These are phyloP conservation scores for Electrophaes corylata DNA, from an alignment of 2,888 invertebrate species.

Conservation along the genomic window DNA sequence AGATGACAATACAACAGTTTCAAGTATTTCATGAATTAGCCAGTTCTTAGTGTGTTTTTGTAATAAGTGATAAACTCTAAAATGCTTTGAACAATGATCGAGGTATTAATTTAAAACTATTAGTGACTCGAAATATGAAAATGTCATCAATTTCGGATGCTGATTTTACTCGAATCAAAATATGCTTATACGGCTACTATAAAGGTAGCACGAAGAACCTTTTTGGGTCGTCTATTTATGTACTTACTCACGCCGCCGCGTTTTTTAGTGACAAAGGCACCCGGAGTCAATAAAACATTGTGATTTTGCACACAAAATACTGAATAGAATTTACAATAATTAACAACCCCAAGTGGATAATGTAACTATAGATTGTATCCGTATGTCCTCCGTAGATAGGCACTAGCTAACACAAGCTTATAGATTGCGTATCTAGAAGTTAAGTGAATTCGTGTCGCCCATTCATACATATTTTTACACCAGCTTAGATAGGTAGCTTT, in stretches of 20 bases:
- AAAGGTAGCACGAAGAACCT: not conserved
- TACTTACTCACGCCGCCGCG: not conserved
- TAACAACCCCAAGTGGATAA: not conserved
- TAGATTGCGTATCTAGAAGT: slow-evolving; percentile 42
- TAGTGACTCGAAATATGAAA: not conserved
- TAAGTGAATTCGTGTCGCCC: slow-evolving; percentile 48
- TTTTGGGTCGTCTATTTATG: not conserved
- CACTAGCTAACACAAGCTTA: slow-evolving; percentile 41
- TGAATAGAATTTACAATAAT: not conserved
- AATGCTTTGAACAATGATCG: no score
- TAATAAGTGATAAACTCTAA: not conserved
- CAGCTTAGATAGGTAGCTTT: slow-evolving; percentile 75
- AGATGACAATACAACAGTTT: not conserved
- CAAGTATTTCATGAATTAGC: not conserved
- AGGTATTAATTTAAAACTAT: no score
- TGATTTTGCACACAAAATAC: not conserved
- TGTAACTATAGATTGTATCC: slow-evolving; percentile 2
- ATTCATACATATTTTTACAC: slow-evolving; percentile 64
- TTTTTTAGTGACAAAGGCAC: not conserved
- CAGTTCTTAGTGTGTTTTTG: not conserved
- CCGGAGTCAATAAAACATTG: not conserved
- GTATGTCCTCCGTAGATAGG: slow-evolving; percentile 26
- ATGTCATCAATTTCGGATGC: not conserved
- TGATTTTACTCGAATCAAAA: not conserved
- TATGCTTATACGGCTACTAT: not conserved